phyloP scores from a whole-genome alignment of 2,888 invertebrate species.

The Sphaerophoria taeniata region DNA sequence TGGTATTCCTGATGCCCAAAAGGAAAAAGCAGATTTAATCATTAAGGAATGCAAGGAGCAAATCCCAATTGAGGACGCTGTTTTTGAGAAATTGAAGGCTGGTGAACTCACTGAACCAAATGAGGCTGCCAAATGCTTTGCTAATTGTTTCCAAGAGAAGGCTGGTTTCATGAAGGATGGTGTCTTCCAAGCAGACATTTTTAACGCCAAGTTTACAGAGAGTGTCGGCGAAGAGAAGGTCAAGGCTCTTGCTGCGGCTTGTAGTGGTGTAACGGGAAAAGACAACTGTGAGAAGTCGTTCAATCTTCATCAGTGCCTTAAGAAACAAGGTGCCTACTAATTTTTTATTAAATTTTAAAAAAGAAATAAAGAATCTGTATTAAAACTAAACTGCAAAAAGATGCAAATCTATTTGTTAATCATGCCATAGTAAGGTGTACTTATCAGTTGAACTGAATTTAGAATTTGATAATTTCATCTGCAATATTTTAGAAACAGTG shows the following conservation, averaged over 20 bases:
- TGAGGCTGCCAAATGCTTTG: slow-evolving; percentile 78
- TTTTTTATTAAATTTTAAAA: too few relatives aligned
- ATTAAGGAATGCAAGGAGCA: slow-evolving; percentile 76
- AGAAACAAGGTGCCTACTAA: slow-evolving; percentile 67
- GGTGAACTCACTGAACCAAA: slow-evolving; percentile 76
- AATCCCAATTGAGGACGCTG: slow-evolving; percentile 77
- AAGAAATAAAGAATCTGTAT: too few relatives aligned
- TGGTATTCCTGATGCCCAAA: slow-evolving; percentile 73
- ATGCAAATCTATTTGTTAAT: too few relatives aligned
- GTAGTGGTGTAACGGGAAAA: slow-evolving; percentile 75
- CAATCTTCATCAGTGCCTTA: slow-evolving; percentile 77
- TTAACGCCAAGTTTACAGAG: slow-evolving; percentile 75
- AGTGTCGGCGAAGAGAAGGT: slow-evolving; percentile 77
- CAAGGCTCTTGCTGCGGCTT: slow-evolving; percentile 76
- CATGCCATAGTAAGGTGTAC: too few relatives aligned
- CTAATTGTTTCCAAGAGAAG: slow-evolving; percentile 80
- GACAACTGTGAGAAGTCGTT: slow-evolving; percentile 79
- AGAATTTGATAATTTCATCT: too few relatives aligned
- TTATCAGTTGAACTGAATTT: too few relatives aligned
- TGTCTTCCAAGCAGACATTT: slow-evolving; percentile 75
- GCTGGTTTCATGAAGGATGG: slow-evolving; percentile 77
- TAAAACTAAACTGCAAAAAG: too few relatives aligned
- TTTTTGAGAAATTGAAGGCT: slow-evolving; percentile 75
- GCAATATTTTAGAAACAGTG: too few relatives aligned
- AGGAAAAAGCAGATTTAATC: neutral